Evolutionary conservation across 1,140 invertebrate species (phyloP).

Genomic region (Lepidurus apus): DNA sequence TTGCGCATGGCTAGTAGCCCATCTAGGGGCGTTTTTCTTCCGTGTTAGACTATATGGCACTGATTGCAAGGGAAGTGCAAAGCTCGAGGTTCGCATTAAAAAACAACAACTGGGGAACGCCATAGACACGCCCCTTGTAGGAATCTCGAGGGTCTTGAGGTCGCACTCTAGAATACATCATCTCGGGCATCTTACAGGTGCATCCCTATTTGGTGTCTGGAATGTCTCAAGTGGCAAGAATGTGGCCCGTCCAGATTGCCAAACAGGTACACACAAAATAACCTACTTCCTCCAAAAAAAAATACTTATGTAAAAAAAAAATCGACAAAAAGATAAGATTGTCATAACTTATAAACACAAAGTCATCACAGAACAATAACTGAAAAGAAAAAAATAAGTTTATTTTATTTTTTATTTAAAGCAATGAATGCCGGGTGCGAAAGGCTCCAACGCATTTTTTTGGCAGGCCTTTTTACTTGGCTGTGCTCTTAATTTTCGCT

Average conservation of each 20-base stretch:
- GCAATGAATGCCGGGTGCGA: too few species aligned
- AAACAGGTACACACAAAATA: neutral
- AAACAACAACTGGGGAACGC: neutral
- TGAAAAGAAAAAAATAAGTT: neutral
- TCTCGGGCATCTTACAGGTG: slow-evolving; percentile 1
- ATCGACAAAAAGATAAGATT: too few species aligned
- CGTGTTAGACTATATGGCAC: neutral
- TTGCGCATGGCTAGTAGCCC: slow-evolving; percentile 2
- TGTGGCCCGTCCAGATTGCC: neutral
- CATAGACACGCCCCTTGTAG: neutral
- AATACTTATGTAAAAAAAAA: neutral
- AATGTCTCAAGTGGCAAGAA: slow-evolving; percentile 21
- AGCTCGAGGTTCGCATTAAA: neutral
- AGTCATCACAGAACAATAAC: too few species aligned
- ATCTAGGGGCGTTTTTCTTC: neutral
- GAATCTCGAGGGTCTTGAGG: neutral
- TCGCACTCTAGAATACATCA: slow-evolving; percentile 7
- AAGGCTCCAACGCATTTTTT: too few species aligned
- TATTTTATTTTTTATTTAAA: too few species aligned
- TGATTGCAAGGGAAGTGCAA: neutral
- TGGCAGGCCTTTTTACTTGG: neutral
- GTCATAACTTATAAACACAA: too few species aligned
- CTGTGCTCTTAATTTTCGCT: slow-evolving; percentile 2
- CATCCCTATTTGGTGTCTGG: slow-evolving; percentile 18
- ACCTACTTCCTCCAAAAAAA: neutral